phyloP scores from a whole-genome alignment of 2,888 invertebrate genomes.

The Cecidostiba fungosa region DNA sequence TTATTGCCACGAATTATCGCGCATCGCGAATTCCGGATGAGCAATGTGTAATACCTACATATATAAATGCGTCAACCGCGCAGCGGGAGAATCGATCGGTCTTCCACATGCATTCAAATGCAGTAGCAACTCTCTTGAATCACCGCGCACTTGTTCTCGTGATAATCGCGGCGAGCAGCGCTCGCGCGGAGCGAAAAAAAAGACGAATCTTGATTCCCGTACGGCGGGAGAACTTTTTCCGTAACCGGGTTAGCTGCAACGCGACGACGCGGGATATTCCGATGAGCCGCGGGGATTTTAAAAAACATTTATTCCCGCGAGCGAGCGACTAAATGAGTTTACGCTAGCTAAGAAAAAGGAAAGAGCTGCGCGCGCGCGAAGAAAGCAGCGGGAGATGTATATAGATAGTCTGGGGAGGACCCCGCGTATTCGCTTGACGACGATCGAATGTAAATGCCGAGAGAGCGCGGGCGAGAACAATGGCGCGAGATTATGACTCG shows the following conservation, averaged over 20 bases:
- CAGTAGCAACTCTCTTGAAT: not conserved
- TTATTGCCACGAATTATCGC: slow-evolving; percentile 16
- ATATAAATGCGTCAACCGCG: not conserved
- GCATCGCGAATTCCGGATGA: not conserved
- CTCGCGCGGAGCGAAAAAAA: not conserved
- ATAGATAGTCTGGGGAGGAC: not conserved
- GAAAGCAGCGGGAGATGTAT: not conserved
- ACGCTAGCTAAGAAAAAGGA: slow-evolving; percentile 22
- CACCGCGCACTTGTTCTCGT: not conserved
- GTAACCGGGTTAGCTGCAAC: slow-evolving; percentile 2
- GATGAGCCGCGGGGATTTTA: slow-evolving; percentile 26
- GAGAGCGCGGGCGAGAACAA: slow-evolving; percentile 24
- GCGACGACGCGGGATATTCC: slow-evolving; percentile 19
- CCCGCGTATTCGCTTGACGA: not conserved
- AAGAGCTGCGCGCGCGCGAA: not conserved
- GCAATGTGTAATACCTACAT: not conserved
- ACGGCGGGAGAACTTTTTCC: not conserved
- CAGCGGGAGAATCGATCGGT: not conserved
- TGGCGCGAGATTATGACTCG: slow-evolving; percentile 23
- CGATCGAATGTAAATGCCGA: slow-evolving; percentile 37
- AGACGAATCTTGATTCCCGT: not conserved
- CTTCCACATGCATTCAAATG: not conserved
- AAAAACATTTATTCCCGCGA: slow-evolving; percentile 31
- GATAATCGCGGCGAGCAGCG: not conserved
- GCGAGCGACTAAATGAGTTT: slow-evolving; percentile 14